Evolutionary conservation across 1,140 invertebrate species (phyloP), one percentile per base, ranked within the genome.

Genomic region (Drosophila sechellia): DNA sequence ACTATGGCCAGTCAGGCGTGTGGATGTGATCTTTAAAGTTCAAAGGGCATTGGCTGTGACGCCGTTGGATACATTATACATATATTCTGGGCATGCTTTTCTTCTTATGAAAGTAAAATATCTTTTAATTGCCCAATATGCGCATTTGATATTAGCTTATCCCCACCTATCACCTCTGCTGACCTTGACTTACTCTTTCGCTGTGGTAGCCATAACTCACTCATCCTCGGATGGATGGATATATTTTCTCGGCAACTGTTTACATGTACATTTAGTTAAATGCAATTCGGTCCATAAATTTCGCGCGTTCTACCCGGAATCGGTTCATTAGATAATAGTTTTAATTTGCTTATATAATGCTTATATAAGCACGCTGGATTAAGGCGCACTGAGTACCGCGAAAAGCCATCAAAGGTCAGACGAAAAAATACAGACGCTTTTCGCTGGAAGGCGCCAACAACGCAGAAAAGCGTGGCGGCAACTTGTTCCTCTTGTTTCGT

Each of bases 401-500:
- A 86, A 70, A 48, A 35, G 35, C 37, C 46, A 79, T 75, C 77
- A 81, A 78, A 85, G 79, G 79, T 81, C 74, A 64, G 49, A 13
- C 34, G 27, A 25, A 20, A 46, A 69, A 77, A 55, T 86, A 79
- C 71, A 84, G 81, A 83, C 20, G 69, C 48, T 72, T 77, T 85
- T 85, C 77, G 31, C 49, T 74, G 81, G 81, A 85, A 86, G 84
- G 69, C 64, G 64, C 63, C 49, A 64, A 69, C 66, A 59, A 48
- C 75, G 78, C 55, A 68, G 66, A 81, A 76, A 76, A 80, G 81
- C 75, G 83, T 87, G 75, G 83, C 81, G 43, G 50, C 81, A 78
- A 86, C 78, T 78, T 85, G 81, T 77, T 84, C 80, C 78, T 66
- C 11, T 37, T 52, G 10, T 17, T 48, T 11, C 4, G 49, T 35